Evolutionary conservation across 2,113 vertebrate species (phyloP), one percentile per base, ranked within the genome.

Genomic region (Cephalopterus ornatus): DNA sequence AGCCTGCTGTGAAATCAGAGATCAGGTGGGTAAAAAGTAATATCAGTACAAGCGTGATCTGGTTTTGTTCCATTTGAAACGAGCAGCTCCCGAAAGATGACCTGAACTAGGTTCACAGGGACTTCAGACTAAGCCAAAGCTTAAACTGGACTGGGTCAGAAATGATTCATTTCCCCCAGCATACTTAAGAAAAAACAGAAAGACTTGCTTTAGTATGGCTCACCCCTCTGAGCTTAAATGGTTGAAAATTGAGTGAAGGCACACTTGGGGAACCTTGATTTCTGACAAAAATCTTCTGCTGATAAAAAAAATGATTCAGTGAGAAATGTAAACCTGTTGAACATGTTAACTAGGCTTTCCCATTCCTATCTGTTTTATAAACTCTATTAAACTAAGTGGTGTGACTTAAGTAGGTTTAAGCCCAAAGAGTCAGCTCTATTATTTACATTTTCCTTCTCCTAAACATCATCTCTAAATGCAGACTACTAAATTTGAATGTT

Each of bases 391-490:
- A 85, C 37, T 62, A 35, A 90, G 22, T 53, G 21, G 81, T 42
- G 65, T 71, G 39, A 66, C 37, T 92, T 63, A 12, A 85, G 14
- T 33, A 79, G 49, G 27, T 79, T 85, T 56, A 81, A 88, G 30
- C 22, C 26, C 65, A 79, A 47, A 59, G 4, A 77, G 70, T 55
- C 87, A 78, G 61, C 41, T 82, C 77, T 35, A 12, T 33, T 90
- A 80, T 14, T 86, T 77, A 84, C 14, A 71, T 91, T 84, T 95
- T 93, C 76, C 52, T 84, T 50, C 79, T 86, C 73, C 62, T 52
- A 56, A 86, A 58, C 63, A 83, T 18, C 59, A 80, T 59, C 63
- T 86, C 72, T 84, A 85, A 93, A 86, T 42, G 46, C 67, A 86
- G 65, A 70, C 56, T 84, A 50, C 68, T 74, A 32, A 77, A 86